phyloP scores from a whole-genome alignment of 2,888 invertebrate species.

The Baccha elongata region DNA sequence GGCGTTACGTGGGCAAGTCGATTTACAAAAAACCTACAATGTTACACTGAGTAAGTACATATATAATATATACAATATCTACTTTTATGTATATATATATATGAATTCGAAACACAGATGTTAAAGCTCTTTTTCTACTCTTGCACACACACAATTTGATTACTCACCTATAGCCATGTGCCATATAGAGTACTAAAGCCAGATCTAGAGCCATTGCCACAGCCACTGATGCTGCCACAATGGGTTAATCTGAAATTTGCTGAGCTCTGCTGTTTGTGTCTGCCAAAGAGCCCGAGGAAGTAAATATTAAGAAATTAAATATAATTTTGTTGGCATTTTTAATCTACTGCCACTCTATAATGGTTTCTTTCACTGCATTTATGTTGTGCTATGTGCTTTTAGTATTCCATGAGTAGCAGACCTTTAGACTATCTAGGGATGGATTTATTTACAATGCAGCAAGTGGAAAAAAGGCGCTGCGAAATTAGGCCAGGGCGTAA shows the following conservation, averaged over 20 bases:
- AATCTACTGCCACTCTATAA: constrained; percentile 44
- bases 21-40: constrained; percentile 95
- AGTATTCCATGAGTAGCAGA: not conserved
- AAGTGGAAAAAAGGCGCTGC: no score
- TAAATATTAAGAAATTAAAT: constrained; percentile 68
- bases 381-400: constrained; percentile 17
- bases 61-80: not conserved
- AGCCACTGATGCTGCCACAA: constrained; percentile 62
- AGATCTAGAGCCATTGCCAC: not conserved
- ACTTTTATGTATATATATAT: not conserved
- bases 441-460: not conserved
- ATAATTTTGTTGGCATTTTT: constrained; percentile 66
- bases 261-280: constrained; percentile 38
- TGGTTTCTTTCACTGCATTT: constrained; percentile 29
- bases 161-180: constrained; percentile 42
- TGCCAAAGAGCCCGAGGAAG: constrained; percentile 35
- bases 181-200: not conserved
- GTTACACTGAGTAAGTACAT: constrained; percentile 92
- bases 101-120: constrained; percentile 36
- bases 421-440: constrained; percentile 5
- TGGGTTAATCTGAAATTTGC: constrained; percentile 69
- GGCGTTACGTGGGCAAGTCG: constrained; percentile 96
- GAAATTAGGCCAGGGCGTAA: no score
- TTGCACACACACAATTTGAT: constrained; percentile 32
- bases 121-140: constrained; percentile 42